A percentile compares a stretch with the other conserved stretches of the same genome.
These are phyloP conservation scores for Callipepla squamata DNA, from an alignment of 2,113 vertebrate species.

Conservation along the genomic window DNA sequence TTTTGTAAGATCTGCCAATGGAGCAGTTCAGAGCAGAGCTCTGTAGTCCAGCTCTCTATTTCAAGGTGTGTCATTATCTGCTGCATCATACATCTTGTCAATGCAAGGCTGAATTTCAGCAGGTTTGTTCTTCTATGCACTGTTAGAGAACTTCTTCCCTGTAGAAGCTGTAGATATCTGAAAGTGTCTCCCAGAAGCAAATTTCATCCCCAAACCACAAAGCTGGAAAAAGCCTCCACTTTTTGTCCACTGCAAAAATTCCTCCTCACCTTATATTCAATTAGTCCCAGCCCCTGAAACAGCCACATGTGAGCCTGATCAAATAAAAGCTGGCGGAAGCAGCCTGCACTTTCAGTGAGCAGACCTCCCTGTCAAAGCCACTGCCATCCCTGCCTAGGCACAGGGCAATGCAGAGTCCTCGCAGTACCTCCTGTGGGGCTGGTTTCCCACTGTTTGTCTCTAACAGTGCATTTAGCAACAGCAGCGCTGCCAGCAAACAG, in stretches of 20 bases:
- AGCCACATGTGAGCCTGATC: not conserved
- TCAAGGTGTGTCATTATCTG: not conserved
- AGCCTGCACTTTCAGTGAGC: not conserved
- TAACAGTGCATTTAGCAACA: not conserved
- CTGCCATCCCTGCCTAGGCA: not conserved
- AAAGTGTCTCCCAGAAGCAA: not conserved
- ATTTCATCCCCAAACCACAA: not conserved
- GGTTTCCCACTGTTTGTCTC: slow-evolving; percentile 20
- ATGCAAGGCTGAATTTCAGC: not conserved
- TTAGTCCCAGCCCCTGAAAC: not conserved
- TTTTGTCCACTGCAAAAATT: not conserved
- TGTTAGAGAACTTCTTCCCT: not conserved
- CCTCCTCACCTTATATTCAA: not conserved
- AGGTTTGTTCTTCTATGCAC: not conserved
- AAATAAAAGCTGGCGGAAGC: slow-evolving; percentile 15
- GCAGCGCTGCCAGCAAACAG: not conserved
- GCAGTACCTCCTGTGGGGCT: not conserved
- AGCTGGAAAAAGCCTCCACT: not conserved
- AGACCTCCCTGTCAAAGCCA: not conserved
- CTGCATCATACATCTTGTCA: not conserved
- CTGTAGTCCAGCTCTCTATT: not conserved
- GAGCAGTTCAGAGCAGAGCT: not conserved
- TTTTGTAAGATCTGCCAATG: not conserved
- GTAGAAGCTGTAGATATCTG: not conserved
- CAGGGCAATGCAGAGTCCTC: not conserved